A percentile compares a stretch with the other conserved stretches of the same genome.
phyloP scores from a whole-genome alignment of 2,888 invertebrate genomes.

The Melieria omissa region DNA sequence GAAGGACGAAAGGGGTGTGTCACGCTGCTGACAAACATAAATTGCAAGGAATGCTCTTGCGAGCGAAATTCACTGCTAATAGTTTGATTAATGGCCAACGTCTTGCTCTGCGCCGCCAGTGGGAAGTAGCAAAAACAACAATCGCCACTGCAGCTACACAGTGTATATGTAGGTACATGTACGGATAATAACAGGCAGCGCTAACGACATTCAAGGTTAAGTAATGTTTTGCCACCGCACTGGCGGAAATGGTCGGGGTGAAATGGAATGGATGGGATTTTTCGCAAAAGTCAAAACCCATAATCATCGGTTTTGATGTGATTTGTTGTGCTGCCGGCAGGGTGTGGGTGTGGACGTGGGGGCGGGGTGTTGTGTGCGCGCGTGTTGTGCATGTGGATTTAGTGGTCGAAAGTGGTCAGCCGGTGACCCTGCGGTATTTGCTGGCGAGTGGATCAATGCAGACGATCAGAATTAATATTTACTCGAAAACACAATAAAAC shows the following conservation, averaged over 20 bases:
- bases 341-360: neutral
- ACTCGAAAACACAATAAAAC: slow-evolving; percentile 35
- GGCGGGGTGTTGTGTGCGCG: neutral
- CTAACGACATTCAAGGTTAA: slow-evolving; percentile 13
- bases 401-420: slow-evolving; percentile 45
- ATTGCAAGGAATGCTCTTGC: slow-evolving; percentile 44
- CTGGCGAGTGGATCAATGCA: neutral
- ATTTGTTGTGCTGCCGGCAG: slow-evolving; percentile 34
- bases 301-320: slow-evolving; percentile 46
- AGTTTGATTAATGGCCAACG: slow-evolving; percentile 67
- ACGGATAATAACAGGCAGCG: neutral
- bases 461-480: neutral
- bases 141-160: slow-evolving; percentile 26
- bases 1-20: slow-evolving; percentile 54
- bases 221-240: neutral
- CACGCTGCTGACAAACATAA: slow-evolving; percentile 45
- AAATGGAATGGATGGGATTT: slow-evolving; percentile 7
- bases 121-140: slow-evolving; percentile 43
- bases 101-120: slow-evolving; percentile 43
- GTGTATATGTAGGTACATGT: neutral
- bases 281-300: slow-evolving; percentile 37
- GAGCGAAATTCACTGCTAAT: slow-evolving; percentile 58
- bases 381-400: slow-evolving; percentile 37
- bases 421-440: slow-evolving; percentile 43
- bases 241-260: neutral